Base-by-base conservation (phyloP, 2,888 invertebrate genomes). In the Empis livida region DNA sequence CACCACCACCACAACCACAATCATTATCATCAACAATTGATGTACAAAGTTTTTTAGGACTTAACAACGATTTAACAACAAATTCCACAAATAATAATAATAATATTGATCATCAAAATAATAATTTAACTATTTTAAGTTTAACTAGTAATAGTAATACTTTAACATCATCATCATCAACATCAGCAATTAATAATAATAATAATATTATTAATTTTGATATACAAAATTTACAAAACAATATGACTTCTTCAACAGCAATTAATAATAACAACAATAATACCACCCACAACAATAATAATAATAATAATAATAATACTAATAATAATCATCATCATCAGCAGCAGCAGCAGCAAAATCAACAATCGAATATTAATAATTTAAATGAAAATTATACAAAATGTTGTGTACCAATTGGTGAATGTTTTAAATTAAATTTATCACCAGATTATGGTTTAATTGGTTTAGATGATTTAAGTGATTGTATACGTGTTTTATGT, bases 401-500 rank as follows among this genome's bases (percentile, higher is more conserved):
- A 55, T 91, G 90, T 73, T 89, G 89, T 73, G 83, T 85, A 45
- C 90, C 90, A 49, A 76, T 72, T 56, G 83, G 84, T 59, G 89
- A 88, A 61, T 89, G 89, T 67, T 76, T 85, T 50, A 80, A 86
- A 59, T 79, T 74, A 54, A 75, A 65, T 55, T 58, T 63, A 23
- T 55, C 60, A 51, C 50, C 50, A 1, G 71, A 73, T 55, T 71
- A 67, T 53, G 71, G 72, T 62, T 64, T 76, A 41, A 79, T 83
- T 48, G 73, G 77, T 49, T 61, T 77, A 53, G 83, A 84, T 61
- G 82, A 84, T 53, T 73, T 84, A 45, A 76, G 84, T 55, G 90
- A 91, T 59, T 83, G 85, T 42, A 81, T 93, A 56, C 85, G 86
- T 66, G 90, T 96, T 50, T 78, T 84, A 55, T 96, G 96, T 78